A percentile compares a stretch with the other conserved stretches of the same genome.
phyloP scores from a whole-genome alignment of 2,888 invertebrate species.

The Rotaria sp. region DNA sequence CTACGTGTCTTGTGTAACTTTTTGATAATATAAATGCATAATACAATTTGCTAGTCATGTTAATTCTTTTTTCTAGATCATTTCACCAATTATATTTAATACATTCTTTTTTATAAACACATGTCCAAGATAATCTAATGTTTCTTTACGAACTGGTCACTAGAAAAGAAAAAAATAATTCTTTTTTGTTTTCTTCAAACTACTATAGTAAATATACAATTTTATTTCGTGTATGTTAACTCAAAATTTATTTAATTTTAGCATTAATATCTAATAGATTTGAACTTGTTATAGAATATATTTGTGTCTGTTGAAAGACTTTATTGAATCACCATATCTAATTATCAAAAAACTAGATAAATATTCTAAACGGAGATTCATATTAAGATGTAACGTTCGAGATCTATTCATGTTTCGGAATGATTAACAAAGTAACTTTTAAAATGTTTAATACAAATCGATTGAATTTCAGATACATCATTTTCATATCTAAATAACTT shows the following conservation, averaged over 20 bases:
- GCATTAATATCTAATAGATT: background rate
- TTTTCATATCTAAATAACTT: background rate
- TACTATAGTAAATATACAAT: too few relatives aligned
- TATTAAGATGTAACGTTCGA: background rate
- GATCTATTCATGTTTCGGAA: background rate
- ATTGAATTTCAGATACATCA: too few relatives aligned
- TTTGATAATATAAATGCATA: background rate
- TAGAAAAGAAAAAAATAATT: background rate
- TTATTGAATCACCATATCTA: background rate
- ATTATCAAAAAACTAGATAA: too few relatives aligned
- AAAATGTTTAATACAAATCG: background rate
- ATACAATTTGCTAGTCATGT: background rate
- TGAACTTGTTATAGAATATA: background rate
- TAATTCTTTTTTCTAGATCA: background rate
- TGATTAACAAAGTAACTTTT: slow-evolving; percentile 13
- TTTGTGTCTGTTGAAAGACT: background rate
- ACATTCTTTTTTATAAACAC: slow-evolving; percentile 8
- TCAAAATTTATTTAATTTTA: background rate
- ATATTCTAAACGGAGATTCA: too few relatives aligned
- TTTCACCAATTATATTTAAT: background rate
- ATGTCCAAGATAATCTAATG: background rate
- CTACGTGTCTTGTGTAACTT: background rate
- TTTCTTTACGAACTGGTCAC: slow-evolving; percentile 8
- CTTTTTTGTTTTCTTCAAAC: too few relatives aligned
- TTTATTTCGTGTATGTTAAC: background rate